A percentile compares a stretch with the other conserved stretches of the same genome.
These are phyloP conservation scores for Pogona vitticeps DNA, from an alignment of 2,113 vertebrate species.

Conservation along the genomic window DNA sequence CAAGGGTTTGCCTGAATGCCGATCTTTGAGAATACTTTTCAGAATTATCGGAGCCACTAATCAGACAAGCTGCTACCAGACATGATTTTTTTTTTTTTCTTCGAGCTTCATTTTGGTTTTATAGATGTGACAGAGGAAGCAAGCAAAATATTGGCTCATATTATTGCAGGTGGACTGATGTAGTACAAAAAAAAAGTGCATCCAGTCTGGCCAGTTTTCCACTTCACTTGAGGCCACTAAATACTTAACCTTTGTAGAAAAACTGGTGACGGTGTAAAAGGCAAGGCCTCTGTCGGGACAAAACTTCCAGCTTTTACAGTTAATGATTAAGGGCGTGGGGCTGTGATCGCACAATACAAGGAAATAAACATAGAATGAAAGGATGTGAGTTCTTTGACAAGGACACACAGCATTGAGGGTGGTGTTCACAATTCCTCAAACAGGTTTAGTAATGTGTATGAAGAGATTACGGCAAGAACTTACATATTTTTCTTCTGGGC, in stretches of 20 bases:
- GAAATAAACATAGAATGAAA: conserved; percentile 69
- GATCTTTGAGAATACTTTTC: neutral
- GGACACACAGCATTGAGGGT: conserved; percentile 53
- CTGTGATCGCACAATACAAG: conserved; percentile 67
- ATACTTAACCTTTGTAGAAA: conserved; percentile 38
- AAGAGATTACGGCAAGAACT: conserved; percentile 31
- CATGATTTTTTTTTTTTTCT: neutral
- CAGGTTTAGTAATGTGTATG: conserved; percentile 36
- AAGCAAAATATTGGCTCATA: conserved; percentile 12
- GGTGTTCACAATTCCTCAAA: conserved; percentile 60
- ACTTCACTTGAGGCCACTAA: conserved; percentile 42
- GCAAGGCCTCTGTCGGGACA: conserved; percentile 51
- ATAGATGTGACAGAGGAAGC: neutral
- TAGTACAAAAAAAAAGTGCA: neutral
- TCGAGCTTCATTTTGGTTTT: neutral
- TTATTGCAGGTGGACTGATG: conserved; percentile 30
- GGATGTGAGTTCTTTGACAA: conserved; percentile 63
- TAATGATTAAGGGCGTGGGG: conserved; percentile 43
- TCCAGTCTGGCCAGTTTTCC: conserved; percentile 13
- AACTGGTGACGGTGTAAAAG: conserved; percentile 42
- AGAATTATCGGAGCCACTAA: neutral
- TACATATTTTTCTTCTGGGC: conserved; percentile 47
- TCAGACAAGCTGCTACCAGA: neutral
- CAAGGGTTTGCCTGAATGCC: neutral
- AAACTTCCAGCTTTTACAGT: conserved; percentile 44